Percentiles rank a stretch among this genome's conserved stretches.
phyloP scores from a whole-genome alignment of 2,888 invertebrate genomes.

The Himalopsyche japonica region DNA sequence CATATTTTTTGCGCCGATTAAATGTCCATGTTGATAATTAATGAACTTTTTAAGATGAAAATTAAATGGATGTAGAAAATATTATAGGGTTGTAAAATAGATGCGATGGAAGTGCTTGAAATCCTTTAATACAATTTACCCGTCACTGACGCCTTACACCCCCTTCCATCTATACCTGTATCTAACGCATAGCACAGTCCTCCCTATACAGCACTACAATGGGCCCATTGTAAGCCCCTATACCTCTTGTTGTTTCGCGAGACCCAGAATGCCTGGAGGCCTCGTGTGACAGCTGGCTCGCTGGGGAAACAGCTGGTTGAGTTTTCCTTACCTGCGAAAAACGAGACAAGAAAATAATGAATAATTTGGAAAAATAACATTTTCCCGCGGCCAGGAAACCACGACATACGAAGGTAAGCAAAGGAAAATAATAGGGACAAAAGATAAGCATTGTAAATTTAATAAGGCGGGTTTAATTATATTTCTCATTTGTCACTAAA shows the following conservation, averaged over 20 bases:
- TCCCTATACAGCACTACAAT: constrained; percentile 11
- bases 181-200: not conserved
- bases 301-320: not conserved
- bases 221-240: constrained; percentile 15
- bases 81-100: too few species aligned
- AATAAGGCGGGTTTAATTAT: too few species aligned
- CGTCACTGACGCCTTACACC: not conserved
- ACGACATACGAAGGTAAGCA: not conserved
- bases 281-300: not conserved
- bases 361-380: not conserved
- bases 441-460: too few species aligned
- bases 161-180: not conserved
- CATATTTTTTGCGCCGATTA: too few species aligned
- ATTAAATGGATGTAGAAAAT: too few species aligned
- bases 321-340: constrained; percentile 26
- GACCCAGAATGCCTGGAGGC: not conserved
- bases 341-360: not conserved
- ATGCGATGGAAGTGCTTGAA: too few species aligned
- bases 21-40: too few species aligned
- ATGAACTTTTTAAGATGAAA: too few species aligned
- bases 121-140: not conserved
- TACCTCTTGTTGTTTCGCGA: constrained; percentile 21
- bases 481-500: too few species aligned
- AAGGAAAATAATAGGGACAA: too few species aligned
- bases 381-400: not conserved